Base-by-base conservation (phyloP, 2,797 vertebrate genomes). In the Hippoglossus hippoglossus region DNA sequence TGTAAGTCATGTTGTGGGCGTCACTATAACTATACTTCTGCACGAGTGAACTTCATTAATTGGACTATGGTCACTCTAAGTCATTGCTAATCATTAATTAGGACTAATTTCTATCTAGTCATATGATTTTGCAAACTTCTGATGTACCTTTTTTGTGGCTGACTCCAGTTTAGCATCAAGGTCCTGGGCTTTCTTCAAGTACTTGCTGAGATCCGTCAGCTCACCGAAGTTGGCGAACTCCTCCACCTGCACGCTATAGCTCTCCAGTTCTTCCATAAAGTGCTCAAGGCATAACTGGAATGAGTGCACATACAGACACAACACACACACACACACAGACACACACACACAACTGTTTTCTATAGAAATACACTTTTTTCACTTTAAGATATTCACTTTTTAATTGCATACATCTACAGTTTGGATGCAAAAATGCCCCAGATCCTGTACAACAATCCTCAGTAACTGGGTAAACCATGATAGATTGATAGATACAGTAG, bases 241-340 rank as follows among this genome's bases (percentile, higher is more conserved):
- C 81, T 96, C 94, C 46, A 91, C 88, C 81, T 97, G 95, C 66
- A 91, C 89, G 6, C 87, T 76, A 26, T 94, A 98, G 82, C 86
- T 94, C 73, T 95, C 92, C 71, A 98, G 64, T 54, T 97, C 96
- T 71, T 97, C 95, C 83, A 89, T 39, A 86, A 97, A 95, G 41
- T 79, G 82, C 53, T 96, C 93, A 63, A 93, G 92, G 39, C 91
- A 85, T 63, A 95, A 54, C 97, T 98, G 70, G 5, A 79, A 83
- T 11, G 8, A 67, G 26, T 2, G 16, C 6, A 44, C 15, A 44
- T 3, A 28, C 0, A 26, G 6, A 18, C 4, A 19, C 44, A 41
- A 41, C 15, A 41, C 39, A 41, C 4, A 26, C 0, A 26, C 16
- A 18, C 7, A 21, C 47, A 49, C 47, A 49, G 1, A 22, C 1